These are phyloP conservation scores for Columba livia DNA, from an alignment of 2,113 vertebrate species.

Conservation along the genomic window DNA sequence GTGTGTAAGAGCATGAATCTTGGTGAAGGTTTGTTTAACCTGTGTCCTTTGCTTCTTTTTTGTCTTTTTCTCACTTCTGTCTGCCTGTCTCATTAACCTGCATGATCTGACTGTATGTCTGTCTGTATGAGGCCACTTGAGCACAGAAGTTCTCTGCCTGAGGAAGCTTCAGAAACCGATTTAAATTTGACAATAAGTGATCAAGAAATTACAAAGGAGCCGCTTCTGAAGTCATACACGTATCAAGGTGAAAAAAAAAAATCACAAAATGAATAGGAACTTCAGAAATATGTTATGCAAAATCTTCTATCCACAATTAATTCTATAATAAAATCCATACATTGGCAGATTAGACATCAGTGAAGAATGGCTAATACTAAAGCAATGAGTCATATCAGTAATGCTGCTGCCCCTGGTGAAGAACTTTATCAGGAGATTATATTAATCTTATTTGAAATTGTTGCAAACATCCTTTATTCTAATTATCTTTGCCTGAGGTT, in stretches of 20 bases:
- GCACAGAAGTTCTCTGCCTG: neutral
- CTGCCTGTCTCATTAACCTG: neutral
- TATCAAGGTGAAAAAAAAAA: neutral
- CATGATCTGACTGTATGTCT: neutral
- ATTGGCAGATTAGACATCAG: neutral
- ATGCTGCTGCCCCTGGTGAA: neutral
- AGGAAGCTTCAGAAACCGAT: neutral
- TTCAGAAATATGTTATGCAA: neutral
- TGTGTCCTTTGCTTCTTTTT: neutral
- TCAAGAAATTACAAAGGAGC: neutral
- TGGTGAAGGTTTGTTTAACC: neutral
- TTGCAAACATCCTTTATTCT: slow-evolving; percentile 22
- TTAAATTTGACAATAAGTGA: neutral
- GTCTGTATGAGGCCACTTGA: neutral
- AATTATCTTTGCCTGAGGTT: slow-evolving; percentile 3
- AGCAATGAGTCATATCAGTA: neutral
- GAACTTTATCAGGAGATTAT: slow-evolving; percentile 2
- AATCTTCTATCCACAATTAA: neutral
- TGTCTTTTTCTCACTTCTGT: neutral
- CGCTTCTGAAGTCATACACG: neutral
- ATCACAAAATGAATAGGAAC: neutral
- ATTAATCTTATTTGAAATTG: neutral
- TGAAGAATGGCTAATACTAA: neutral
- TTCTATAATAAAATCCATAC: neutral
- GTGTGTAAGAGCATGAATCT: neutral